Evolutionary conservation across 2,888 invertebrate species (phyloP).

Genomic region (Tenthredo distinguenda): DNA sequence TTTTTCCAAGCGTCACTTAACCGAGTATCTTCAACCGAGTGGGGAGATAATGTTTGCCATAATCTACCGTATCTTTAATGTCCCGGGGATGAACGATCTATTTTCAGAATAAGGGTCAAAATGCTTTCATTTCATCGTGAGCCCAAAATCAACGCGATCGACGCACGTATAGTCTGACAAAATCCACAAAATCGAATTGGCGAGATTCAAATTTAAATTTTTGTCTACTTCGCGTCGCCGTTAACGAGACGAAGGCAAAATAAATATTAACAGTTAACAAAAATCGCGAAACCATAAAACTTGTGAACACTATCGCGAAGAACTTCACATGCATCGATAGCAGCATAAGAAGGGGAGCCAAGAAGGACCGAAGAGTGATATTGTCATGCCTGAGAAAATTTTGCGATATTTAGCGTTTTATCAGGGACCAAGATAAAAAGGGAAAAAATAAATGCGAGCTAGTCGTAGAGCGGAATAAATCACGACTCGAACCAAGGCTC

Average conservation of each 20-base stretch:
- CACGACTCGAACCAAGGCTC: not conserved
- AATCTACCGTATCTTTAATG: not conserved
- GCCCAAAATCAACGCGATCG: not conserved
- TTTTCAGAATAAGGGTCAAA: conserved; percentile 2
- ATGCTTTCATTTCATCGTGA: not conserved
- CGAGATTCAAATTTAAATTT: not conserved
- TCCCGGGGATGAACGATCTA: not conserved
- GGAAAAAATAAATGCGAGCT: not conserved
- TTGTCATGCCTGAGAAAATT: not conserved
- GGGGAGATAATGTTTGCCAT: not conserved
- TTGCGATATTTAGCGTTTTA: not conserved
- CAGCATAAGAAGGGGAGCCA: not conserved
- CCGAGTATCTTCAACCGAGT: not conserved
- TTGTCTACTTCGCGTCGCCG: no score
- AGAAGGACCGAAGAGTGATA: not conserved
- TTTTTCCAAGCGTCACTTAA: not conserved
- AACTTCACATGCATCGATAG: not conserved
- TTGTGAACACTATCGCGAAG: not conserved
- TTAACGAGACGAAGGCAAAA: no score
- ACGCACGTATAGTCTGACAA: not conserved
- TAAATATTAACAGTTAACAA: no score
- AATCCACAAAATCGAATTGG: not conserved
- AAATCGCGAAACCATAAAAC: not conserved
- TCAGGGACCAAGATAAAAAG: not conserved
- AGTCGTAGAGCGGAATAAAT: conserved; percentile 17